Evolutionary conservation across 2,113 vertebrate genomes (phyloP).

Genomic region (Urocitellus parryii): DNA sequence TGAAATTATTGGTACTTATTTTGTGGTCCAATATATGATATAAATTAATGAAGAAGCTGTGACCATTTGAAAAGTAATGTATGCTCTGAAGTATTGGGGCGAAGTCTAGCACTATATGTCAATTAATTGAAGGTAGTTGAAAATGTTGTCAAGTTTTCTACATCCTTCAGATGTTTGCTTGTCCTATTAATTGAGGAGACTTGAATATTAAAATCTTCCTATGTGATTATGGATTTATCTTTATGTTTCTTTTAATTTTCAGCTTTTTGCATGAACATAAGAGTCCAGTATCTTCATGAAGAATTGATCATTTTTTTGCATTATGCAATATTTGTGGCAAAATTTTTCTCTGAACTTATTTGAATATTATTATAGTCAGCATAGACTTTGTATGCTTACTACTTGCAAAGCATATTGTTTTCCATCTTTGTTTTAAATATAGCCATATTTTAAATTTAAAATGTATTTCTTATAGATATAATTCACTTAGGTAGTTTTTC

Average conservation of each 20-base stretch:
- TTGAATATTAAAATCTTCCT: background rate
- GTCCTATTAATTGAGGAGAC: background rate
- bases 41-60: background rate
- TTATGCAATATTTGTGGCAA: background rate
- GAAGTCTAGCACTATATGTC: background rate
- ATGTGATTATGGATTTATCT: background rate
- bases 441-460: conserved; percentile 7
- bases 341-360: background rate
- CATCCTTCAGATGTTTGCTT: background rate
- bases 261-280: background rate
- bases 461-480: background rate
- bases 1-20: background rate
- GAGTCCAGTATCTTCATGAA: background rate
- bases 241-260: conserved; percentile 15
- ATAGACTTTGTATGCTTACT: no score
- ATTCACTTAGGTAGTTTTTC: background rate
- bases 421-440: background rate
- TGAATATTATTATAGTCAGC: no score
- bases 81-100: background rate
- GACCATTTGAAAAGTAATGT: background rate
- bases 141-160: background rate
- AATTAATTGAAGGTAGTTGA: background rate
- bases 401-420: background rate
- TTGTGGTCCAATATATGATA: background rate
- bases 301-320: background rate